These are phyloP conservation scores for Hoplostethus atlanticus DNA, from an alignment of 2,797 vertebrate species.

Conservation along the genomic window DNA sequence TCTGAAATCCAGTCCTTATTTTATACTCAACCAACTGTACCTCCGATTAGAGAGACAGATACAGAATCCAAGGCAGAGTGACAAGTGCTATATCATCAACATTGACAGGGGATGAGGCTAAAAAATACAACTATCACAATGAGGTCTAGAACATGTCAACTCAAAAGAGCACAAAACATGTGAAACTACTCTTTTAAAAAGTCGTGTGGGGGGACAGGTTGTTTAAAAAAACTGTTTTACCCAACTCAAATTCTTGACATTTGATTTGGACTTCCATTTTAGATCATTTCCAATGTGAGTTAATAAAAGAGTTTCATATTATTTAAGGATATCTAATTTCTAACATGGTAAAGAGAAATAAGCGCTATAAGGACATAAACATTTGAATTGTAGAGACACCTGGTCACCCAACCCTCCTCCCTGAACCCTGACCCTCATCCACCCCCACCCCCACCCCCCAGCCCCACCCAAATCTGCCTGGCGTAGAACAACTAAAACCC, in stretches of 20 bases:
- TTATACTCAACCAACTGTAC: slow-evolving; percentile 99
- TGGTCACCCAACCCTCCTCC: slow-evolving; percentile 47
- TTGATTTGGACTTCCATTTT: slow-evolving; percentile 41
- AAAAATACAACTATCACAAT: slow-evolving; percentile 63
- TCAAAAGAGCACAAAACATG: slow-evolving; percentile 85
- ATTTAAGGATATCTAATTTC: slow-evolving; percentile 60
- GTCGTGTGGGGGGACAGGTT: slow-evolving; percentile 18
- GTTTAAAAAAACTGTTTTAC: background rate
- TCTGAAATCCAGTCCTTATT: slow-evolving; percentile 91
- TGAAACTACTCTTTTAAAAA: slow-evolving; percentile 65
- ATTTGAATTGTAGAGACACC: slow-evolving; percentile 77
- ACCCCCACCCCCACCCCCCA: slow-evolving; percentile 29
- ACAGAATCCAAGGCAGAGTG: slow-evolving; percentile 96
- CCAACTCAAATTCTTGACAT: slow-evolving; percentile 38
- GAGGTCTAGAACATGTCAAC: slow-evolving; percentile 85
- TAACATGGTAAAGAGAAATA: slow-evolving; percentile 62
- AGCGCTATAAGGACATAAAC: slow-evolving; percentile 64
- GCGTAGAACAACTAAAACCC: slow-evolving; percentile 67
- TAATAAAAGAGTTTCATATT: slow-evolving; percentile 48
- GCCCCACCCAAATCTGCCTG: slow-evolving; percentile 54
- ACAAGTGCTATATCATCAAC: slow-evolving; percentile 98
- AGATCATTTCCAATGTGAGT: slow-evolving; percentile 55
- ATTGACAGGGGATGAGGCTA: slow-evolving; percentile 88
- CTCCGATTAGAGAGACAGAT: slow-evolving; percentile 97
- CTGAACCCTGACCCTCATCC: slow-evolving; percentile 51